Conservation (phyloP, 2,797 vertebrate genomes). For the Tragelaphus eurycerus region DNA sequence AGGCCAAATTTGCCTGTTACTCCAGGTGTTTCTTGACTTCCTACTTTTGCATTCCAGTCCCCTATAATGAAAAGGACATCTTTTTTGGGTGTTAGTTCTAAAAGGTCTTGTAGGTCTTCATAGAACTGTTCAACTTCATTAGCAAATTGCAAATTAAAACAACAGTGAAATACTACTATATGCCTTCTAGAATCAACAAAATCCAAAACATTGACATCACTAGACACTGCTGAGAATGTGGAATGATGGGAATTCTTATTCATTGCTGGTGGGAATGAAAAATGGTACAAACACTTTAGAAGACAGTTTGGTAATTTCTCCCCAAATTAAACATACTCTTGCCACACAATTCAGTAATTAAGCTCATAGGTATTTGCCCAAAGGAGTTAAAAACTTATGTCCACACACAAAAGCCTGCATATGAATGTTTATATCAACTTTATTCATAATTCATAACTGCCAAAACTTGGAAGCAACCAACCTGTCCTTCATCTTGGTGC, state of each 20-base stretch:
- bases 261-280: background rate
- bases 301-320: too few species aligned
- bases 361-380: background rate
- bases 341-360: background rate
- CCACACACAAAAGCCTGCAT: background rate
- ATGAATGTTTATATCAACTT: background rate
- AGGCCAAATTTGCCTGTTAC: too few species aligned
- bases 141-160: background rate
- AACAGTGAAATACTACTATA: background rate
- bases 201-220: background rate
- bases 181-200: background rate
- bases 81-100: too few species aligned
- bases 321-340: background rate
- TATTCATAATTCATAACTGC: background rate
- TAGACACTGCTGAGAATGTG: background rate
- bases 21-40: too few species aligned
- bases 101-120: too few species aligned
- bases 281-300: background rate
- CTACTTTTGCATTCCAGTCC: too few species aligned
- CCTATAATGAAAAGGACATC: too few species aligned
- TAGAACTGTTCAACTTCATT: background rate
- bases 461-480: background rate
- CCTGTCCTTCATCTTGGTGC: background rate
- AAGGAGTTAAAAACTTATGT: background rate
- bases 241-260: background rate